A percentile compares a stretch with the other conserved stretches of the same genome.
Evolutionary conservation across 2,797 vertebrate genomes (phyloP).

Genomic region (Leuciscus waleckii): DNA sequence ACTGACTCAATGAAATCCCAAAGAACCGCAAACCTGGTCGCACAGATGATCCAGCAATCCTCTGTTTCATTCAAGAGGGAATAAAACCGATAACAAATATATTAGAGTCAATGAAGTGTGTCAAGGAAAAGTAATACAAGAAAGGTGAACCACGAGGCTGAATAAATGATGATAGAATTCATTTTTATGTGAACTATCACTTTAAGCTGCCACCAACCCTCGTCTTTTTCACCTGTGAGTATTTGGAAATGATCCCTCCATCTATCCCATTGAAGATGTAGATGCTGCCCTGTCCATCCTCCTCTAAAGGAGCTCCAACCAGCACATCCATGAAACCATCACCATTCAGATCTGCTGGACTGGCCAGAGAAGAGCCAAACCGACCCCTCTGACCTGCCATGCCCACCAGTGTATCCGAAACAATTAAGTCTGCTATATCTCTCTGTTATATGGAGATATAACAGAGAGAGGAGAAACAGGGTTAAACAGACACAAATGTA

Average conservation of each 20-base stretch:
- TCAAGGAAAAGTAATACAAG: background rate
- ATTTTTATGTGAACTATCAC: background rate
- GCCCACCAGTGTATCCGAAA: constrained; percentile 61
- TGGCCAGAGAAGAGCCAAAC: constrained; percentile 80
- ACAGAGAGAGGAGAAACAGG: fast-evolving
- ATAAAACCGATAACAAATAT: background rate
- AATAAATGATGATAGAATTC: background rate
- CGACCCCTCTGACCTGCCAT: constrained; percentile 62
- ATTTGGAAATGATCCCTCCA: constrained; percentile 55
- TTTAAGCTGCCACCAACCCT: background rate
- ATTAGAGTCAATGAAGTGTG: background rate
- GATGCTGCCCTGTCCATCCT: constrained; percentile 74
- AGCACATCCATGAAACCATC: constrained; percentile 77
- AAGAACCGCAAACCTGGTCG: constrained; percentile 73
- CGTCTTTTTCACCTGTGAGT: constrained; percentile 72
- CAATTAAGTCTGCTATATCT: fast-evolving
- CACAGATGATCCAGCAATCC: constrained; percentile 72
- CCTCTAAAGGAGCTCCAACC: constrained; percentile 81
- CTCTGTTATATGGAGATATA: background rate
- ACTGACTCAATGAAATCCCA: constrained; percentile 79
- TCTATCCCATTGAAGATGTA: constrained; percentile 77
- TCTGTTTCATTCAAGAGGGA: constrained; percentile 61
- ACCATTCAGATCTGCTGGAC: constrained; percentile 74
- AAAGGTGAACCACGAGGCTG: fast-evolving
- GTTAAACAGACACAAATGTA: background rate